Evolutionary conservation across 2,113 vertebrate genomes (phyloP), one percentile per base, ranked within the genome.

Genomic region (Naja naja): DNA sequence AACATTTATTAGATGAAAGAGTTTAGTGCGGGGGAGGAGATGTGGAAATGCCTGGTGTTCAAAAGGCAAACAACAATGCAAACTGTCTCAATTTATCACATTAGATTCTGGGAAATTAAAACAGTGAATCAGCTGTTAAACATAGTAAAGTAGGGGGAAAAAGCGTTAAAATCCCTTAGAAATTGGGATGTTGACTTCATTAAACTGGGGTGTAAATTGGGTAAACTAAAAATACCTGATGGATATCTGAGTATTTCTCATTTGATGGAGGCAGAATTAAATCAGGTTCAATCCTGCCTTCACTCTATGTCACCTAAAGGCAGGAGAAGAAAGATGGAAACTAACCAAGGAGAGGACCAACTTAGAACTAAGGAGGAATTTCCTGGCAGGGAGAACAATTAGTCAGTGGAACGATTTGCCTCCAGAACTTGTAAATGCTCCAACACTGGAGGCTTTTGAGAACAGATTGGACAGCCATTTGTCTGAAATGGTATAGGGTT

Each of bases 81-180:
- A 94, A 45, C 74, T 89, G 0, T 58, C 74, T 8, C 60, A 16
- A 53, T 88, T 2, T 89, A 8, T 87, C 3, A 88, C 87, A 64
- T 60, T 60, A 1, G 85, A 30, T 12, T 9, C 5, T 49, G 53
- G 64, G 56, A 89, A 95, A 94, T 89, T 60, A 91, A 87, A 95
- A 89, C 3, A 34, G 9, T 30, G 81, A 69, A 54, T 49, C 88
- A 90, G 3, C 0, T 0, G 0, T 0, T 60, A 91, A 85, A n/a
- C 2, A 14, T n/a, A 27, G 69, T 54, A 18, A 85, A 89, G 22
- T 1, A 18, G 47, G 56, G 14, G 49, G 58, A 12, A 4, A 4
- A 86, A 0, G 0, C 56, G 43, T 16, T 11, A 10, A 23, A 49
- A 5, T 69, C 34, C 45, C 16, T 20, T 11, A 10, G 25, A 22